Percentiles rank a stretch among this genome's conserved stretches.
These are phyloP conservation scores for Sardinella longiceps DNA, from an alignment of 2,797 vertebrate species.

Conservation along the genomic window DNA sequence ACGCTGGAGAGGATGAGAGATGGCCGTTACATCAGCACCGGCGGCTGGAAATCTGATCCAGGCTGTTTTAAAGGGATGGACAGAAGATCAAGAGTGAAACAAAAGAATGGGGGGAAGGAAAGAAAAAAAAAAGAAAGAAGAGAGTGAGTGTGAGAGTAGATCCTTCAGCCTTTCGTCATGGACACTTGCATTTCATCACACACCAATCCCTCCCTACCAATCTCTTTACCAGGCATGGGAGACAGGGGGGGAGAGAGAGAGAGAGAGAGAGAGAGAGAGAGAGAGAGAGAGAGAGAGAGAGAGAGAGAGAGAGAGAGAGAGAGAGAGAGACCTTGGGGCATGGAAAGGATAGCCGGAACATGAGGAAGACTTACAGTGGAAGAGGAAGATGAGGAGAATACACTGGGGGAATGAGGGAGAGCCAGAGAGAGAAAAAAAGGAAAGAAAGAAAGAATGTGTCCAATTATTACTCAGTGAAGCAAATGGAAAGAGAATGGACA, in stretches of 20 bases:
- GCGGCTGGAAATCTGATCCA: conserved; percentile 67
- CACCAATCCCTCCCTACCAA: conserved; percentile 62
- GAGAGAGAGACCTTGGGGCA: not conserved
- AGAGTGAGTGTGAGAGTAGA: conserved; percentile 65
- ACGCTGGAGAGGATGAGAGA: conserved; percentile 55
- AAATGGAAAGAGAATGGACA: not conserved
- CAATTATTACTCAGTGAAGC: not conserved
- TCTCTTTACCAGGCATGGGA: conserved; percentile 68
- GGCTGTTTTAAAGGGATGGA: conserved; percentile 60
- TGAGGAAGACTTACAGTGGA: not conserved
- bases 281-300: conserved; percentile 10
- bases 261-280: conserved; percentile 38
- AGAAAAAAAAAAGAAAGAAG: conserved; percentile 60
- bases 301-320: not conserved
- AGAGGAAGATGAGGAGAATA: not conserved
- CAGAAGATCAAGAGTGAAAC: conserved; percentile 43
- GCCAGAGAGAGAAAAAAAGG: not conserved
- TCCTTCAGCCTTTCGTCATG: conserved; percentile 74
- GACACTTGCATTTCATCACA: conserved; percentile 72
- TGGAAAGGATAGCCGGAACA: not conserved
- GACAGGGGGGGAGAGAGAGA: conserved; percentile 24
- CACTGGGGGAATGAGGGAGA: not conserved
- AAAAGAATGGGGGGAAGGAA: conserved; percentile 29
- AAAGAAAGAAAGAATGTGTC: not conserved
- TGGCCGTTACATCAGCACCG: conserved; percentile 68